Percentiles rank a stretch among this genome's conserved stretches.
phyloP scores from a whole-genome alignment of 2,888 invertebrate species.

The Zygothrica quintamaculata region DNA sequence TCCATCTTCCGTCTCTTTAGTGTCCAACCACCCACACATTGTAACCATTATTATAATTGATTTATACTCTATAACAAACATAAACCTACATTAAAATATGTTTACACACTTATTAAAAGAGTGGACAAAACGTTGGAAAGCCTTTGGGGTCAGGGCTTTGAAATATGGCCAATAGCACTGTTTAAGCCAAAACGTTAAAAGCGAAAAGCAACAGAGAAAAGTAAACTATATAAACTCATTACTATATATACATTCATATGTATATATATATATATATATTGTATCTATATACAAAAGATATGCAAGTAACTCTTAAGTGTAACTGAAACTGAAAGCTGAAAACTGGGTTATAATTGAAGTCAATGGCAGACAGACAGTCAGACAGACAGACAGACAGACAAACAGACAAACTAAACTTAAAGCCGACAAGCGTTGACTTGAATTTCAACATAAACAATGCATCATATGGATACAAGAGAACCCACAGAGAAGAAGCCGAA shows the following conservation, averaged over 20 bases:
- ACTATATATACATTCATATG: too few species aligned
- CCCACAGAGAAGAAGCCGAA: constrained; percentile 10
- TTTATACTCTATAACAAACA: too few species aligned
- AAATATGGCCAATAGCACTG: constrained; percentile 36
- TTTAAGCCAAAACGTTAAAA: constrained; percentile 20
- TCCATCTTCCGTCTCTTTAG: too few species aligned
- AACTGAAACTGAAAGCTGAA: constrained; percentile 21
- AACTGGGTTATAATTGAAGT: constrained; percentile 56
- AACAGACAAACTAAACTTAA: constrained; percentile 16
- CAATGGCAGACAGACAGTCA: constrained; percentile 25
- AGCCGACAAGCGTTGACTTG: constrained; percentile 47
- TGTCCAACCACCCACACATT: too few species aligned
- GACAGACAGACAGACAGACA: neutral
- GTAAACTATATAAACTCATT: constrained; percentile 7
- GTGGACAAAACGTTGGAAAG: too few species aligned
- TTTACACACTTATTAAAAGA: too few species aligned
- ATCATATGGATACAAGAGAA: constrained; percentile 26
- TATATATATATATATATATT: constrained; percentile 6
- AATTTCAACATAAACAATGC: constrained; percentile 68
- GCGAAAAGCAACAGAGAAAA: constrained; percentile 43
- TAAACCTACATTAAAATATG: constrained; percentile 11
- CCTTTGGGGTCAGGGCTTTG: constrained; percentile 75
- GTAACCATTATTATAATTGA: constrained; percentile 39
- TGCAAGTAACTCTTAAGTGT: constrained; percentile 8
- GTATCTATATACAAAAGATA: constrained; percentile 9